Percentiles rank a stretch among this genome's conserved stretches.
Evolutionary conservation across 2,113 vertebrate species (phyloP).

Genomic region (Paracyprichromis sp.): DNA sequence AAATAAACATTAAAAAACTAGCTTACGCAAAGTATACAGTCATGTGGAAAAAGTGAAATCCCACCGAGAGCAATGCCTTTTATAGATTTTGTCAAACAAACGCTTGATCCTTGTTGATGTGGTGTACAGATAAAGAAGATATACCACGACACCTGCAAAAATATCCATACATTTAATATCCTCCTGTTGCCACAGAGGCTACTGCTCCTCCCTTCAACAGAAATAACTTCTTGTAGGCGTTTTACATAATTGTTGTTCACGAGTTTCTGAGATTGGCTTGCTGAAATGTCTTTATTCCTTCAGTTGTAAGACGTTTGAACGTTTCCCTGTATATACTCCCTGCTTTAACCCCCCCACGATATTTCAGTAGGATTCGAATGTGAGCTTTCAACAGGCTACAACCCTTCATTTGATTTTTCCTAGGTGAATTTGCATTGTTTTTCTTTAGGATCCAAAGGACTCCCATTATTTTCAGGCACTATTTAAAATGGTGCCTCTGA

Average conservation of each 20-base stretch:
- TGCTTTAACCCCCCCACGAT: neutral
- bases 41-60: neutral
- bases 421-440: neutral
- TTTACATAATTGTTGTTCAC: neutral
- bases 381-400: neutral
- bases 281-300: neutral
- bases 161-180: neutral
- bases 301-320: neutral
- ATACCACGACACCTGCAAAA: neutral
- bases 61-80: neutral
- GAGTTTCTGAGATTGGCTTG: neutral
- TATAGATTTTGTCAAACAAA: neutral
- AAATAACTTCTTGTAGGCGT: neutral
- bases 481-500: fast-evolving
- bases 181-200: neutral
- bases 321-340: neutral
- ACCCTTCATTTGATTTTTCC: fast-evolving
- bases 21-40: neutral
- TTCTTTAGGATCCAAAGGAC: neutral
- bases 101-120: neutral
- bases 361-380: neutral
- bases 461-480: neutral
- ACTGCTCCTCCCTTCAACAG: neutral
- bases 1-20: neutral
- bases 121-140: neutral